A percentile compares a stretch with the other conserved stretches of the same genome.
Conservation (phyloP, 2,113 vertebrate genomes). For the Muscicapa adusta region DNA sequence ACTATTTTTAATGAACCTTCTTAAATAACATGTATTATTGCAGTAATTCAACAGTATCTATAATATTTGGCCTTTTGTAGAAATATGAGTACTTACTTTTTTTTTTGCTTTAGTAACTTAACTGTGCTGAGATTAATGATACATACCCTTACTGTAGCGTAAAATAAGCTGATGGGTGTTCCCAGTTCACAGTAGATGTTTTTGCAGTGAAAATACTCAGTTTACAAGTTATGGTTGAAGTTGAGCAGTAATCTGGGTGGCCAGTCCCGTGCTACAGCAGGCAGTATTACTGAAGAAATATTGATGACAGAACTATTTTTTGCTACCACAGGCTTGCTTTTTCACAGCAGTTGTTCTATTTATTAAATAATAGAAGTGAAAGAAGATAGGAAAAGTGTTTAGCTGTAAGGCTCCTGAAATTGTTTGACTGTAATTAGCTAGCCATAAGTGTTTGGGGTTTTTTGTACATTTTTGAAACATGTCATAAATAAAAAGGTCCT, state of each 20-base stretch:
- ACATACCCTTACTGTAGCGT: background rate
- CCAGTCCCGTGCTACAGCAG: background rate
- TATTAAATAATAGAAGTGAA: background rate
- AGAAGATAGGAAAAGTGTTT: background rate
- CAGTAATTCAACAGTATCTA: background rate
- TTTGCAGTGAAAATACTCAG: background rate
- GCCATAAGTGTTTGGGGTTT: background rate
- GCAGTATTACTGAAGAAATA: background rate
- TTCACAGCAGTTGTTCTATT: background rate
- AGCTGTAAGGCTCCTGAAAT: background rate
- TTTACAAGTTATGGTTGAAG: background rate
- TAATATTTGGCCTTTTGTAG: background rate
- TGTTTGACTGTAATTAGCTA: background rate
- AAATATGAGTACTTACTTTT: background rate
- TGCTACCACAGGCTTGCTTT: background rate
- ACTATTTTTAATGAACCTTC: background rate
- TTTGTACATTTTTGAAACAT: background rate
- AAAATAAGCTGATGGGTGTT: background rate
- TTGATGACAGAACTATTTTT: background rate
- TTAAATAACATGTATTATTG: background rate
- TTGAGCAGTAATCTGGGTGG: background rate
- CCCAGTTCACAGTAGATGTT: background rate
- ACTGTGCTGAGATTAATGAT: background rate
- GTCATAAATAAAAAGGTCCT: background rate
- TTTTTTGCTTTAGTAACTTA: background rate